A percentile compares a stretch with the other conserved stretches of the same genome.
Evolutionary conservation across 2,113 vertebrate species (phyloP).

Genomic region (Chionodraco myersi): DNA sequence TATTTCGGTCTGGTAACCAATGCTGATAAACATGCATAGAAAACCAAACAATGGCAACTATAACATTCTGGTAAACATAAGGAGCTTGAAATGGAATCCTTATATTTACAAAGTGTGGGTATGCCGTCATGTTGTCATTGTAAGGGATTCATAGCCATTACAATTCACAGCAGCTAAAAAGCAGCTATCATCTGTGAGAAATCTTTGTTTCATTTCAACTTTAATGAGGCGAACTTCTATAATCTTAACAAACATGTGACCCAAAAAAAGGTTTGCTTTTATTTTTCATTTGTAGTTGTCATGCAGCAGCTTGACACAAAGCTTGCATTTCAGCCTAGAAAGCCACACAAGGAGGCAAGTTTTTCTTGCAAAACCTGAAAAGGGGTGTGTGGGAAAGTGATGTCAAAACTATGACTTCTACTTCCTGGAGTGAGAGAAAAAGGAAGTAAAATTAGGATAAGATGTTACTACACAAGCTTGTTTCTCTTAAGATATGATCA

Average conservation of each 20-base stretch:
- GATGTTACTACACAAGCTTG: neutral
- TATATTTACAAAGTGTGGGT: neutral
- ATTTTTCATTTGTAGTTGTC: neutral
- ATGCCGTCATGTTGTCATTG: neutral
- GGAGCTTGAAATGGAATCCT: neutral
- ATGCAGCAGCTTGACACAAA: conserved; percentile 6
- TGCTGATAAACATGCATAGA: conserved; percentile 23
- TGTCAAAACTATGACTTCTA: conserved; percentile 38
- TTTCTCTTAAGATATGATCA: conserved; percentile 13
- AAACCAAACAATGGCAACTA: conserved; percentile 25
- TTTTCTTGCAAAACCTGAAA: conserved; percentile 49
- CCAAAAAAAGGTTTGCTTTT: neutral
- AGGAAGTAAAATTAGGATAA: conserved; percentile 26
- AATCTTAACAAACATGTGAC: neutral
- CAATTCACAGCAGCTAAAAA: conserved; percentile 15
- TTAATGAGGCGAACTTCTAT: neutral
- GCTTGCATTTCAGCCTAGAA: conserved; percentile 10
- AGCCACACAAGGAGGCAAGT: conserved; percentile 10
- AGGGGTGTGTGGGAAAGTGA: conserved; percentile 14
- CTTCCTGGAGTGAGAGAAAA: conserved; percentile 61
- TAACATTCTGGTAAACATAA: conserved; percentile 19
- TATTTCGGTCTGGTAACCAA: conserved; percentile 58
- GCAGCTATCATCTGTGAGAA: conserved; percentile 3
- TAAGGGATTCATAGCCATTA: conserved; percentile 7
- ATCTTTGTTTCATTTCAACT: conserved; percentile 8